Evolutionary conservation across 2,113 vertebrate genomes (phyloP).

Genomic region (Astatoreochromis straeleni): DNA sequence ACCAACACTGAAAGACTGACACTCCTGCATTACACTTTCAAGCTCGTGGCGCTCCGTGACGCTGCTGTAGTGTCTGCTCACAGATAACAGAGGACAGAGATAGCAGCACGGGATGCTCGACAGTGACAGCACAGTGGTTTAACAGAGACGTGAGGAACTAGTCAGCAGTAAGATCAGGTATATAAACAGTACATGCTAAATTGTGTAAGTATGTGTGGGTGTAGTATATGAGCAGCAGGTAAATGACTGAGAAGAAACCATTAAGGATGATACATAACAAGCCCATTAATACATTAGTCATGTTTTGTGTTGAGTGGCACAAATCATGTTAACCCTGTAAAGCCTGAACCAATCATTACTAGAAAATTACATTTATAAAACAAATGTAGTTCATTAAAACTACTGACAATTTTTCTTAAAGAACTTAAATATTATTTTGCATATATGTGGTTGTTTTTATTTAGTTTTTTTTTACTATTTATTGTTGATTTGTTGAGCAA

Average conservation of each 20-base stretch:
- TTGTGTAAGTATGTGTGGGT: background rate
- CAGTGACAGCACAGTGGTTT: background rate
- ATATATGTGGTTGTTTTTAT: background rate
- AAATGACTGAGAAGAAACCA: background rate
- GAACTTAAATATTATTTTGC: background rate
- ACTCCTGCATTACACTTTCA: background rate
- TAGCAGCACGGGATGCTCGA: background rate
- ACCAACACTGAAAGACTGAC: background rate
- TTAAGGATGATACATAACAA: background rate
- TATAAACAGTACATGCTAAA: background rate
- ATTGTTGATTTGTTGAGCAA: background rate
- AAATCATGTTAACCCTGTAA: background rate
- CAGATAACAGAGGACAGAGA: background rate
- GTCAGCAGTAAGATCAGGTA: background rate
- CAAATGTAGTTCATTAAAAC: background rate
- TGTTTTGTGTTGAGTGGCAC: background rate
- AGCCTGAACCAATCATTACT: background rate
- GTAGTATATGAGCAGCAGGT: background rate
- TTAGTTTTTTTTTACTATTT: background rate
- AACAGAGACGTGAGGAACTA: background rate
- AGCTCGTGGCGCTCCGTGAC: rapidly evolving
- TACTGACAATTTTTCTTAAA: background rate
- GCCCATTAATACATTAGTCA: background rate
- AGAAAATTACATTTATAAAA: background rate
- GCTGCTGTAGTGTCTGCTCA: background rate